Evolutionary conservation across 2,797 vertebrate species (phyloP).

Genomic region (Hypotaenidia philippensis): DNA sequence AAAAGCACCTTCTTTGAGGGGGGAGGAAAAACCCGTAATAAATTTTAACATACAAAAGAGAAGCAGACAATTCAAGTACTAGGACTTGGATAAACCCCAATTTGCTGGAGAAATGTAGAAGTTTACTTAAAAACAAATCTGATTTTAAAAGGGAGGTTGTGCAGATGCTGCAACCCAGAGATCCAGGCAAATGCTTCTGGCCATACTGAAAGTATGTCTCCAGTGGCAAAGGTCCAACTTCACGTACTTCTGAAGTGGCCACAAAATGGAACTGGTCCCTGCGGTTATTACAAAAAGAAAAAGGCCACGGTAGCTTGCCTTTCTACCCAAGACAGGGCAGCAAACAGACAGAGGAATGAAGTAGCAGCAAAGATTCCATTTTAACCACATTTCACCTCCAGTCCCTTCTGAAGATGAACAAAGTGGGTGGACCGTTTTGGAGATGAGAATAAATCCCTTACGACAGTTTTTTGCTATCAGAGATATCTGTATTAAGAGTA

Average conservation of each 20-base stretch:
- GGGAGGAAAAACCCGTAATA: constrained; percentile 29
- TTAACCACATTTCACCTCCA: neutral
- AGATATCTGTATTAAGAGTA: neutral
- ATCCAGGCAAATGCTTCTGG: neutral
- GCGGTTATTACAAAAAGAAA: neutral
- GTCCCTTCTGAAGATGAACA: neutral
- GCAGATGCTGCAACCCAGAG: neutral
- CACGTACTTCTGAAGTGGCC: neutral
- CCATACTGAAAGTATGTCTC: neutral
- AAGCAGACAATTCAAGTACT: neutral
- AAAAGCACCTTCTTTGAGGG: constrained; percentile 23
- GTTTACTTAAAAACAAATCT: neutral
- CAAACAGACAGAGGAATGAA: neutral
- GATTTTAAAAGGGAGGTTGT: neutral
- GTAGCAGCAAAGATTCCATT: neutral
- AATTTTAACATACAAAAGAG: neutral
- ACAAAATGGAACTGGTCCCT: neutral
- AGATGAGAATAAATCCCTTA: neutral
- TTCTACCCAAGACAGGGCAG: neutral
- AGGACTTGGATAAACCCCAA: neutral
- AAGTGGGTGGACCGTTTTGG: neutral
- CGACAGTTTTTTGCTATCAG: neutral
- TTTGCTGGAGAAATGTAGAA: neutral
- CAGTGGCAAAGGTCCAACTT: neutral
- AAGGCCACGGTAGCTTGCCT: neutral